Evolutionary conservation across 2,888 invertebrate genomes (phyloP).

Genomic region (Orthonychiurus folsomi): DNA sequence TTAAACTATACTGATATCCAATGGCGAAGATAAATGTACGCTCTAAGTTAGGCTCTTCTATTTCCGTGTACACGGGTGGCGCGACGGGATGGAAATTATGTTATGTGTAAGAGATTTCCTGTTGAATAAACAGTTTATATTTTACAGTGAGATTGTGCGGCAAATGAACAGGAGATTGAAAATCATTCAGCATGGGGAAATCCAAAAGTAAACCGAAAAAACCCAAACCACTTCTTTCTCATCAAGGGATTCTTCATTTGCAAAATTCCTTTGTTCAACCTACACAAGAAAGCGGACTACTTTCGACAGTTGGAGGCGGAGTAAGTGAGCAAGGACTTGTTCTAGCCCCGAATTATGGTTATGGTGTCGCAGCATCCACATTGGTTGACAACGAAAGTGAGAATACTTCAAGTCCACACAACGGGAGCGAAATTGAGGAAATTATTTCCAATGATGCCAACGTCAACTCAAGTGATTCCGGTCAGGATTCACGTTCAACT

Average conservation of each 20-base stretch:
- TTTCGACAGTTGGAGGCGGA: constrained; percentile 35
- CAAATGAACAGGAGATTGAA: too few species aligned
- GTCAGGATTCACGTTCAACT: constrained; percentile 17
- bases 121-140: too few species aligned
- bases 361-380: constrained; percentile 31
- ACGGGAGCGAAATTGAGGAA: constrained; percentile 11
- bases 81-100: too few species aligned
- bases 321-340: constrained; percentile 24
- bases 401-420: constrained; percentile 8
- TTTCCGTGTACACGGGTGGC: too few species aligned
- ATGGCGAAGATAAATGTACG: too few species aligned
- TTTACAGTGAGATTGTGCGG: too few species aligned
- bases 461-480: constrained; percentile 13
- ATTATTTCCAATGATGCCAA: constrained; percentile 12
- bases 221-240: constrained; percentile 33
- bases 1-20: too few species aligned
- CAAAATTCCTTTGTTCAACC: constrained; percentile 38
- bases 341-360: constrained; percentile 37
- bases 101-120: too few species aligned
- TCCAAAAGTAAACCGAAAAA: constrained; percentile 14
- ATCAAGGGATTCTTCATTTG: constrained; percentile 36
- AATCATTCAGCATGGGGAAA: not conserved
- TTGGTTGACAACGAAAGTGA: constrained; percentile 16
- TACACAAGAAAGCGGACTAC: constrained; percentile 34
- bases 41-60: too few species aligned